Evolutionary conservation across 1,140 invertebrate genomes (phyloP), one percentile per base, ranked within the genome.

Genomic region (Luehdorfia chinensis): DNA sequence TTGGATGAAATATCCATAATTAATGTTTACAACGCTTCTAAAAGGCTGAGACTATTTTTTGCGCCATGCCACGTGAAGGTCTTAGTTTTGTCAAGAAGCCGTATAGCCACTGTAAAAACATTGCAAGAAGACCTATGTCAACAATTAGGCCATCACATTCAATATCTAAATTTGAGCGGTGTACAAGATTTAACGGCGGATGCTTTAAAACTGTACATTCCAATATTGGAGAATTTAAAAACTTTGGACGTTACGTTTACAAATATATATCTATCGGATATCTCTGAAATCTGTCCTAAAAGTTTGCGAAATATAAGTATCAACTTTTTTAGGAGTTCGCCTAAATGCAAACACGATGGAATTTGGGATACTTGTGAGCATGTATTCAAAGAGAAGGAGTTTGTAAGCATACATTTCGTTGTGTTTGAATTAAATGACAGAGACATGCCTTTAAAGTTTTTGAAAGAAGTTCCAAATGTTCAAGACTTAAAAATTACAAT

Each of bases 401-500:
- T 61, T 30, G 14, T 41, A 28, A 11, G 8, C 2, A 36, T 61
- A 5, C 54, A 61, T 18, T 57, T 61, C 13, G 32, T 61, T 2
- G 30, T 57, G 1, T 54, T 61, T 8, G 50, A 61, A 16, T 48
- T 57, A 13, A 19, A 41, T 11, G 50, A 54, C 5, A 45, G 54
- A 1, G 54, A 56, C 4, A 34, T 32, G 2, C 59, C 59, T 9
- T 36, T 61, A 11, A 16, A 37, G 16, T 57, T 61, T 13, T 15
- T 56, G 7, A 49, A 54, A 30, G 50, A 43, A 9, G 11, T 53
- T 1, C 47, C 46, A n/a, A 14, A 12, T 2, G 34, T 50, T 16
- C 34, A 61, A 18, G 32, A 57, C 34, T 27, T 61, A n/a, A 53
- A 53, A 47, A 32, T 61, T 23, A 61, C 59, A 13, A 21, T 61